These are phyloP conservation scores for Drosophila crucigera DNA, from an alignment of 2,888 invertebrate species.

Conservation along the genomic window DNA sequence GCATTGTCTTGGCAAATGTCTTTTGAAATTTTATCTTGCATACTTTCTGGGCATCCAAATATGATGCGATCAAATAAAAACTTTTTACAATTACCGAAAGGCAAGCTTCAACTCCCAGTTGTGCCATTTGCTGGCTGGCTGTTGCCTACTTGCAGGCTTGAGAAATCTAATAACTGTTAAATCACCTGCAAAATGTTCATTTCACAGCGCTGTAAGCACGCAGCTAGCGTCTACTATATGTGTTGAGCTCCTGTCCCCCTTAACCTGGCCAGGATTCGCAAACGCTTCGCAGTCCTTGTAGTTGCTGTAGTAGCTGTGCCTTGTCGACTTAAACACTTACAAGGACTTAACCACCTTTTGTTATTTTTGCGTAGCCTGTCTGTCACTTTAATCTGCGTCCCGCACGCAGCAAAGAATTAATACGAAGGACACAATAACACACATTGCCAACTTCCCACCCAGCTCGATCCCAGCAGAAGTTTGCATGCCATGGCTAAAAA, in stretches of 20 bases:
- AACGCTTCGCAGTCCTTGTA: conserved; percentile 48
- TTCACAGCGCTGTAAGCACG: conserved; percentile 79
- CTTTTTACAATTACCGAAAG: conserved; percentile 60
- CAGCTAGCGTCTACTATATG: conserved; percentile 25
- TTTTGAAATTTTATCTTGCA: conserved; percentile 68
- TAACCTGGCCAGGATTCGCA: no score
- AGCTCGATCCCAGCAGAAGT: conserved; percentile 8
- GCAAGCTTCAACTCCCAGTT: conserved; percentile 34
- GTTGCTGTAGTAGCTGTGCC: conserved; percentile 31
- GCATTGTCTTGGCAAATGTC: conserved; percentile 54
- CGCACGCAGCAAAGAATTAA: conserved; percentile 65
- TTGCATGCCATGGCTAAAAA: conserved; percentile 70
- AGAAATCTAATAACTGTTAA: conserved; percentile 80
- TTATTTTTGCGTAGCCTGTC: conserved; percentile 76
- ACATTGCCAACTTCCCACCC: conserved; percentile 1
- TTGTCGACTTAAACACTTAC: conserved; percentile 82
- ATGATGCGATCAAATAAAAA: conserved; percentile 79
- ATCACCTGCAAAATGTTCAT: conserved; percentile 82
- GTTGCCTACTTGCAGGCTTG: conserved; percentile 28
- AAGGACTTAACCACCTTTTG: conserved; percentile 78
- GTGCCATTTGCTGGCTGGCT: conserved; percentile 25
- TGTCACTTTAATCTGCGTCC: conserved; percentile 75
- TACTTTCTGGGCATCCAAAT: conserved; percentile 40
- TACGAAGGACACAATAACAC: conserved; percentile 64
- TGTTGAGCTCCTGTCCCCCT: neutral